phyloP scores from a whole-genome alignment of 2,797 vertebrate genomes.

The Enteromius argenteus region DNA sequence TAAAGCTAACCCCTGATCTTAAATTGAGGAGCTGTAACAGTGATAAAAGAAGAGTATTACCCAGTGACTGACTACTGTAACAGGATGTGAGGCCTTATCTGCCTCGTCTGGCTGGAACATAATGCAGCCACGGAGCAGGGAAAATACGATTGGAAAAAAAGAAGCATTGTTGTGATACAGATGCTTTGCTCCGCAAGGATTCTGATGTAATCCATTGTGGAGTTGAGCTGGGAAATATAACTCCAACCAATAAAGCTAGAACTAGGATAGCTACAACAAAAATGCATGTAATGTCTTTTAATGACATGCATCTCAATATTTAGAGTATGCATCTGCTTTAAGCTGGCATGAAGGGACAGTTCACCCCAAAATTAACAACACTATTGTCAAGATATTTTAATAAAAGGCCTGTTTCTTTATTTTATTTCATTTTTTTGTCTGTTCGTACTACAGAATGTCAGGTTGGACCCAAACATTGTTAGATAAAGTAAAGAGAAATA shows the following conservation, averaged over 20 bases:
- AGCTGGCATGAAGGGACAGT: not conserved
- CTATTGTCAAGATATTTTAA: not conserved
- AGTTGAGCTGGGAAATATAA: not conserved
- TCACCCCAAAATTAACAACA: not conserved
- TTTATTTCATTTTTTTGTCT: not conserved
- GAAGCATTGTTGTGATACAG: slow-evolving; percentile 34
- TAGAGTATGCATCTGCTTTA: not conserved
- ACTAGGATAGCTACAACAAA: not conserved
- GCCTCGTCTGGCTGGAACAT: slow-evolving; percentile 67
- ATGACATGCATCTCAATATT: not conserved
- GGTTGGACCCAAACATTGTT: not conserved
- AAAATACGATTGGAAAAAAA: slow-evolving; percentile 36
- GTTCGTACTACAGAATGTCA: not conserved
- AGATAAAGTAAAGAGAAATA: not conserved
- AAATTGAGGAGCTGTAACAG: slow-evolving; percentile 76
- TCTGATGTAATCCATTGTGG: slow-evolving; percentile 24
- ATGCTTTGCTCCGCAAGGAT: slow-evolving; percentile 9
- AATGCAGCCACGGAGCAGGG: slow-evolving; percentile 33
- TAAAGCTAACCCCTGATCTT: slow-evolving; percentile 71
- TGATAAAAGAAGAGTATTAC: slow-evolving; percentile 82
- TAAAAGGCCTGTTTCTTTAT: not conserved
- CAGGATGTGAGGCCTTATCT: slow-evolving; percentile 71
- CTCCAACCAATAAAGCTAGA: not conserved
- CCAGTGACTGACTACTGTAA: slow-evolving; percentile 79
- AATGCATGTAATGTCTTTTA: not conserved